Base-by-base conservation (phyloP, 2,888 invertebrate species). In the Gastrophysa polygoni region DNA sequence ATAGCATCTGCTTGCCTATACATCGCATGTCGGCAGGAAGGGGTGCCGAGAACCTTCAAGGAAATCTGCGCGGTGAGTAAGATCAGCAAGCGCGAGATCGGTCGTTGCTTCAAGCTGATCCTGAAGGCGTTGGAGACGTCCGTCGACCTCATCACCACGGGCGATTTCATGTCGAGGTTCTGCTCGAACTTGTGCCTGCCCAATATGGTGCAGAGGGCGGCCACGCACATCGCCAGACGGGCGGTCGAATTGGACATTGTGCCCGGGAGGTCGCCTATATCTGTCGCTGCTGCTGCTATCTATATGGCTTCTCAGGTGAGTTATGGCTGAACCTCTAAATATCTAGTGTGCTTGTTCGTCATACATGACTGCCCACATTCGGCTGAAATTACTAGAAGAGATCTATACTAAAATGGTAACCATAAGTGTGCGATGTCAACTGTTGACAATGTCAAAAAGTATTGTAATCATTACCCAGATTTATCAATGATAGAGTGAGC, bases 51-150 rank as follows among this genome's bases (percentile, higher is more conserved):
- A 70, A 98, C 99, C 10, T 99, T 99, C 81, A 99, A 96, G 83
- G 99, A 99, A 86, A 98, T 99, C 64, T 99, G 98, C 82, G 98
- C 98, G 0, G 96, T 98, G 54, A 98, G 98, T 78, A 96, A 96
- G 85, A 96, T 99, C 61, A 97, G 98, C 76, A 99, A 99, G 83
- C 97, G 98, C 76, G 99, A 99, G 84, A 99, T 99, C 63, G 99
- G 99, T 0, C 85, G 98, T 69, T 98, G 98, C 80, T 99, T 99
- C 82, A 98, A 98, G 78, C 82, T 98, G 44, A 99, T 99, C 63
- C 84, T 98, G 38, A 97, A 97, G 80, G 96, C 95, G 0, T 83
- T 99, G 55, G 96, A 98, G 80, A 99, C 98, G 0, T 97, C 94
- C 29, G 96, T 99, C 6, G 97, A 98, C 78, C 88, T 97, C 20